A percentile compares a stretch with the other conserved stretches of the same genome.
Evolutionary conservation across 2,113 vertebrate genomes (phyloP).

Genomic region (Halichoerus grypus): DNA sequence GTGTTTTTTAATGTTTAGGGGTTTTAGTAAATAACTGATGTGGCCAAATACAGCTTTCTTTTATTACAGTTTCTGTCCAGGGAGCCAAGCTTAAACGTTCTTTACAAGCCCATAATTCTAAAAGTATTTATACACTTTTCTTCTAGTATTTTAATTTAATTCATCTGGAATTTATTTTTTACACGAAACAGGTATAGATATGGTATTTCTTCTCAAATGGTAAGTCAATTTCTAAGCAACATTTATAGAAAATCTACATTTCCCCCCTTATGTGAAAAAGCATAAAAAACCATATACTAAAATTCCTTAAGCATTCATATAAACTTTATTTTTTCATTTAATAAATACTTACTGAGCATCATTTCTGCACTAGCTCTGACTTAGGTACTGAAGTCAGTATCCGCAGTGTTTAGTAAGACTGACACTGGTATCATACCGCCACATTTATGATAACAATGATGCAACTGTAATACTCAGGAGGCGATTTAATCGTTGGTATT

Average conservation of each 20-base stretch:
- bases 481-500: neutral
- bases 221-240: neutral
- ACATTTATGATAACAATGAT: neutral
- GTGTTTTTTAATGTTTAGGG: neutral
- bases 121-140: neutral
- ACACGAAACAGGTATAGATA: neutral
- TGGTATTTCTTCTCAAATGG: neutral
- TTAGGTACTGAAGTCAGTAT: neutral
- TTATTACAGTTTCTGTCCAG: neutral
- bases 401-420: neutral
- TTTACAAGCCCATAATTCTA: neutral
- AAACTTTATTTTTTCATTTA: neutral
- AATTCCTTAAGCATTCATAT: neutral
- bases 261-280: neutral
- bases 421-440: fast-evolving
- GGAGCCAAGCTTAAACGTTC: neutral
- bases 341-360: too few relatives aligned
- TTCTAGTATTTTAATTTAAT: slow-evolving; percentile 5
- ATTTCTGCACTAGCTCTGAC: neutral
- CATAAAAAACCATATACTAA: neutral
- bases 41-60: neutral
- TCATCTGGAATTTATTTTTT: slow-evolving; percentile 44
- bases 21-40: neutral
- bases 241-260: neutral
- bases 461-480: neutral